Evolutionary conservation across 1,140 invertebrate species (phyloP), one percentile per base, ranked within the genome.

Genomic region (Drosophila bipectinata): DNA sequence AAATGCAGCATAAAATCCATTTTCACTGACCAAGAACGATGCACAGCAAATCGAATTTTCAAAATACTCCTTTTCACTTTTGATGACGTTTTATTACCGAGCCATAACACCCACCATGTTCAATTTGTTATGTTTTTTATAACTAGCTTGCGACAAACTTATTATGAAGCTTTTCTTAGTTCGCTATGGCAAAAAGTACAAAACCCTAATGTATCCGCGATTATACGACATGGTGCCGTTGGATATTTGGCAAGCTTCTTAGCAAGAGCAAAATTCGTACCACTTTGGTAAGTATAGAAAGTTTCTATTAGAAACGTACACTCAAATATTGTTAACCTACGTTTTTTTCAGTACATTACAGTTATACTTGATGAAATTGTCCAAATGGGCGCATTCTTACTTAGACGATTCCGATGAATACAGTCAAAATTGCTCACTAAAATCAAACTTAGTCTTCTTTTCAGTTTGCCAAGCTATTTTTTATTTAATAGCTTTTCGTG

Each of bases 401-500:
- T 95, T 97, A 14, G 92, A 93, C 37, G 93, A 92, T 66, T 93
- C 94, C 68, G 94, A 95, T 78, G 72, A 81, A 37, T 80, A 77
- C 52, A 80, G 75, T 55, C 76, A 85, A 9, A 92, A 94, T 88
- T 90, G 92, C 54, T 93, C 94, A 71, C 66, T 93, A 1, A 94
- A 94, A 87, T 93, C 95, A 3, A 97, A 99, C 91, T 93, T 94
- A 28, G 95, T 98, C 1, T 99, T 99, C 92, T 98, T 98, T 91
- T 94, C 95, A 12, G 94, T 98, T 9, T 98, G 97, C 85, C 97
- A 99, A 92, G 94, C 96, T 0, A 92, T 98, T 30, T 98, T 99
- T 91, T 98, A 98, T 92, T 93, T 98, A 3, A 95, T 99, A 59
- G 95, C 96, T 1, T 98, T 98, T 91, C 95, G 97, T 72, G 95